Percentiles rank a stretch among this genome's conserved stretches.
Conservation (phyloP, 2,888 invertebrate genomes). For the Nomada lathburiana region DNA sequence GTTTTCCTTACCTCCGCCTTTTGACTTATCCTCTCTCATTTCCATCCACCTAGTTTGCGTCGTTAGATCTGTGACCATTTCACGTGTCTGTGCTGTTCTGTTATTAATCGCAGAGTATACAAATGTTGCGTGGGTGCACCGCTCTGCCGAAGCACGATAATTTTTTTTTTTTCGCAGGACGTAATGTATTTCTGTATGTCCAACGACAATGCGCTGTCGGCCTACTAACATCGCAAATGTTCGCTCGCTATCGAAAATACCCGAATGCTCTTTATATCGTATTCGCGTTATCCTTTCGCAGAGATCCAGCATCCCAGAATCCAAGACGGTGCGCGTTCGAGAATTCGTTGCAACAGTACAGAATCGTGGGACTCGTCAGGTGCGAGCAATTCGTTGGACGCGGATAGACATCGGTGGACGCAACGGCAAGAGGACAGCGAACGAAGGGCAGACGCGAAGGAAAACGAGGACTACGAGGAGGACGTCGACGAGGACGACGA, state of each 20-base stretch:
- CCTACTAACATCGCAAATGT: too few relatives aligned
- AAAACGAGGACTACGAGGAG: conserved; percentile 46
- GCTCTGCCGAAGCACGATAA: background rate
- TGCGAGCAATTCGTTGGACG: conserved; percentile 58
- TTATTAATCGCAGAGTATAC: background rate
- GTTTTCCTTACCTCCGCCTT: background rate
- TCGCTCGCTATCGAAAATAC: too few relatives aligned
- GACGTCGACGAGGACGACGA: conserved; percentile 27
- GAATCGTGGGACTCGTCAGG: conserved; percentile 85
- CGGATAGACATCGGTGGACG: conserved; percentile 78
- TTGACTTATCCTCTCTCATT: background rate
- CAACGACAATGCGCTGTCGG: too few relatives aligned
- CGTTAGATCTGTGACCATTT: too few relatives aligned
- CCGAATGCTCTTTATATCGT: too few relatives aligned
- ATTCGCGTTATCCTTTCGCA: conserved; percentile 29
- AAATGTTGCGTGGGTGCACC: background rate
- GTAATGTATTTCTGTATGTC: background rate
- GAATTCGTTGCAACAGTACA: conserved; percentile 86
- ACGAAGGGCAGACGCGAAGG: conserved; percentile 56
- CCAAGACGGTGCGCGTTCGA: conserved; percentile 72
- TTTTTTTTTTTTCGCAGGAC: background rate
- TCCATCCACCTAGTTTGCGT: too few relatives aligned
- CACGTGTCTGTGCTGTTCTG: background rate
- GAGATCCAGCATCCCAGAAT: conserved; percentile 72
- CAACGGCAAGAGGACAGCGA: conserved; percentile 70